Evolutionary conservation across 23 tunicate genomes (phyloP).

Genomic region (Trididemnum clinides): DNA sequence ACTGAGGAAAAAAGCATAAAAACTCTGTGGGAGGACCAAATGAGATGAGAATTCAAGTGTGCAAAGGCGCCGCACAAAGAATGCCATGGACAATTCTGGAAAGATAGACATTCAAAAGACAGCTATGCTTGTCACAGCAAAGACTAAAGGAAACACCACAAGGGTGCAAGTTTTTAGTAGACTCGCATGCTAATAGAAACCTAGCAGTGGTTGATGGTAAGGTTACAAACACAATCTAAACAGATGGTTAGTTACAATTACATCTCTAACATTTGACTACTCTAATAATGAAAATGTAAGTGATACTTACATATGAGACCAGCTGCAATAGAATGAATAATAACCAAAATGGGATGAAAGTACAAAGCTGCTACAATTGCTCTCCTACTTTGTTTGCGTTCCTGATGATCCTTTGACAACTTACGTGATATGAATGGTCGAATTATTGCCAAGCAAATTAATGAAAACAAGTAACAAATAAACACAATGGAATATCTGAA

Average conservation of each 20-base stretch:
- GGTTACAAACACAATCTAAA: no score
- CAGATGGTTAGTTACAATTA: no score
- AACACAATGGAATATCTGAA: constrained; percentile 31
- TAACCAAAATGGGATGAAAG: constrained; percentile 71
- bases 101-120: no score
- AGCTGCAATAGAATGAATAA: constrained; percentile 60
- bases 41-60: not conserved
- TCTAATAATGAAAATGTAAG: not conserved
- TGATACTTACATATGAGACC: constrained; percentile 71
- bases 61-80: not conserved
- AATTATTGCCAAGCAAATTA: not conserved
- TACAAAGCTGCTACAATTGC: constrained; percentile 58
- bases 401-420: not conserved
- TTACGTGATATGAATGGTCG: not conserved
- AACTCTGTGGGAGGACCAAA: not conserved
- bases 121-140: no score
- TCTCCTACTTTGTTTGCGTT: not conserved
- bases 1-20: not conserved
- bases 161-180: no score
- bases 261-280: no score
- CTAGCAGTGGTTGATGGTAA: no score
- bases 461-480: constrained; percentile 13
- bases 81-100: no score
- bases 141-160: no score
- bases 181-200: no score